These are phyloP conservation scores for Patella pellucida DNA, from an alignment of 2,888 invertebrate genomes.

Conservation along the genomic window DNA sequence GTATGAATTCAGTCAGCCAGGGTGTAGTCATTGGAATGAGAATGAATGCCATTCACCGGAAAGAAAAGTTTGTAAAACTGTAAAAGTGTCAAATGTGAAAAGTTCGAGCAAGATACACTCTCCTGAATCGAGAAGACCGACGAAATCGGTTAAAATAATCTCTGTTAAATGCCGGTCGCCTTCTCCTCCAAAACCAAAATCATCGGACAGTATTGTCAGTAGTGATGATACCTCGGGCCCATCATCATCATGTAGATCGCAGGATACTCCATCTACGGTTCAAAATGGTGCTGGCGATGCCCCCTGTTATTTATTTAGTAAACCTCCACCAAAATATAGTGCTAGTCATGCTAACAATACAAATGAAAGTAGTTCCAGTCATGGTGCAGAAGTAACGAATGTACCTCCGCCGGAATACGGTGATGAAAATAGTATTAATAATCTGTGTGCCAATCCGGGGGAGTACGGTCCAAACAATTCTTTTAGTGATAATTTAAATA, in stretches of 20 bases:
- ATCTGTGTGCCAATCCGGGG: background rate
- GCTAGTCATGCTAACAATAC: background rate
- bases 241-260: no score
- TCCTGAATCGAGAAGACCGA: background rate
- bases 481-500: background rate
- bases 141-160: background rate
- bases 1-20: background rate
- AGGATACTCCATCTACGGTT: no score
- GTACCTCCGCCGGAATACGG: no score
- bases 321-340: constrained; percentile 1
- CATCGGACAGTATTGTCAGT: no score
- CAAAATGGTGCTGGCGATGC: background rate
- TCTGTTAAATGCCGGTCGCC: background rate
- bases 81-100: background rate
- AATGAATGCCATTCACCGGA: background rate
- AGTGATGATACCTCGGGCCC: no score
- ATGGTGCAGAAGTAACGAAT: no score
- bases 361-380: background rate
- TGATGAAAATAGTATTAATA: background rate
- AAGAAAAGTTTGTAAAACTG: background rate
- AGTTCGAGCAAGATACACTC: background rate
- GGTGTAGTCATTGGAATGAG: background rate
- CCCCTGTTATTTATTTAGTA: background rate
- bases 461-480: no score
- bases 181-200: background rate